These are phyloP conservation scores for Clavelina lepadiformis DNA, from an alignment of 23 tunicate species.

Conservation along the genomic window DNA sequence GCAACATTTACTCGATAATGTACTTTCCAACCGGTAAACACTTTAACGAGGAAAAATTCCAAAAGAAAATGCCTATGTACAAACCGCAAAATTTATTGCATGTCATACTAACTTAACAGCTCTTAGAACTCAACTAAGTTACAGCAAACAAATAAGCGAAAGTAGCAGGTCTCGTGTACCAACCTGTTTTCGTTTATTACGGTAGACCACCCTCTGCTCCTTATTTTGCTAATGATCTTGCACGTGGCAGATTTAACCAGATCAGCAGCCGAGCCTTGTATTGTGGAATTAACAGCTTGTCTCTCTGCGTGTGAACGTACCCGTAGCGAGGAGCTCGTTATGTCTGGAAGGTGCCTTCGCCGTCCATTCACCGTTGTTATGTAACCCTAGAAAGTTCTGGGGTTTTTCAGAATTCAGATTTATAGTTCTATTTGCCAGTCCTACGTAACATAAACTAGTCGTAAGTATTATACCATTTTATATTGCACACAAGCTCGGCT, in stretches of 20 bases:
- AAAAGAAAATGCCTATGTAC: no score
- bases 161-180: no score
- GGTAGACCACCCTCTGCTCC: slow-evolving; percentile 6
- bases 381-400: slow-evolving; percentile 67
- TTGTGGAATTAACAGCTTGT: slow-evolving; percentile 71
- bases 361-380: slow-evolving; percentile 46
- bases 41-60: no score
- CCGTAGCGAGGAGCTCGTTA: slow-evolving; percentile 20
- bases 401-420: no score
- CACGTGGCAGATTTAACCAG: slow-evolving; percentile 70
- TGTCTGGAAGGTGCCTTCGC: slow-evolving; percentile 61
- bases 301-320: slow-evolving; percentile 67
- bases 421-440: no score
- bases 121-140: not conserved
- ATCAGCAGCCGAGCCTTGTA: slow-evolving; percentile 97
- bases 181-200: not conserved
- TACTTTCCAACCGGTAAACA: no score
- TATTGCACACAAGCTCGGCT: no score
- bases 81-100: no score
- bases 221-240: slow-evolving; percentile 19
- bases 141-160: not conserved
- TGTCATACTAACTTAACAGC: not conserved
- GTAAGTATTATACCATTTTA: no score
- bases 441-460: no score
- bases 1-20: no score